These are phyloP conservation scores for Gari tellinella DNA, from an alignment of 2,888 invertebrate species.

Conservation along the genomic window DNA sequence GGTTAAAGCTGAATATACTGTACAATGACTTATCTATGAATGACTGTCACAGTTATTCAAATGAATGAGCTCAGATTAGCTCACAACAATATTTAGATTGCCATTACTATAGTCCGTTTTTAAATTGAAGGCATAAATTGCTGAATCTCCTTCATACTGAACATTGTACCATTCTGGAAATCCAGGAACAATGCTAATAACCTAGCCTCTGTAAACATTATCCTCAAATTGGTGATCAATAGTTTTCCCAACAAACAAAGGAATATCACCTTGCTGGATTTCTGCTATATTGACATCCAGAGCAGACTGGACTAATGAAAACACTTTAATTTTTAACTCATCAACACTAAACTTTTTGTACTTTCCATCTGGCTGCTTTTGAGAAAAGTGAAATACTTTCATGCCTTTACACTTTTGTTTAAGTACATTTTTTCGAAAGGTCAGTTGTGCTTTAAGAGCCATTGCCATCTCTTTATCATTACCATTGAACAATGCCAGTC, in stretches of 20 bases:
- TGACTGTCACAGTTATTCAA: too few relatives aligned
- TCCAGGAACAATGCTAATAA: conserved; percentile 32
- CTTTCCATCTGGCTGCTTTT: conserved; percentile 24
- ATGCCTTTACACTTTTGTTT: conserved; percentile 27
- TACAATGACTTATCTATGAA: too few relatives aligned
- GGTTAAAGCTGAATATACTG: too few relatives aligned
- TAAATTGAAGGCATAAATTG: conserved; percentile 37
- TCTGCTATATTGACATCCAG: conserved; percentile 8
- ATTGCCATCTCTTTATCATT: conserved; percentile 19
- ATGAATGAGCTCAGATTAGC: too few relatives aligned
- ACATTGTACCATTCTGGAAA: conserved; percentile 37
- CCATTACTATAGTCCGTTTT: conserved; percentile 22
- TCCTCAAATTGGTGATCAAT: conserved; percentile 21
- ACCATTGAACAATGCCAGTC: conserved; percentile 2
- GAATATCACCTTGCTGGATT: conserved; percentile 16
- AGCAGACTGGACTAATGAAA: conserved; percentile 9
- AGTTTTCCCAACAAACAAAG: conserved; percentile 28
- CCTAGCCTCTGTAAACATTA: conserved; percentile 20
- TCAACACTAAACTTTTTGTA: conserved; percentile 19
- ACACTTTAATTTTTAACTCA: conserved; percentile 17
- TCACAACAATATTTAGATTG: too few relatives aligned
- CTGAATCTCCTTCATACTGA: conserved; percentile 24
- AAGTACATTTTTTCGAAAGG: conserved; percentile 33
- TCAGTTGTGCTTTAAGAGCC: conserved; percentile 33
- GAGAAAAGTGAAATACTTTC: conserved; percentile 23